Evolutionary conservation across 2,797 vertebrate species (phyloP), one percentile per base, ranked within the genome.

Genomic region (Heterohyrax brucei): DNA sequence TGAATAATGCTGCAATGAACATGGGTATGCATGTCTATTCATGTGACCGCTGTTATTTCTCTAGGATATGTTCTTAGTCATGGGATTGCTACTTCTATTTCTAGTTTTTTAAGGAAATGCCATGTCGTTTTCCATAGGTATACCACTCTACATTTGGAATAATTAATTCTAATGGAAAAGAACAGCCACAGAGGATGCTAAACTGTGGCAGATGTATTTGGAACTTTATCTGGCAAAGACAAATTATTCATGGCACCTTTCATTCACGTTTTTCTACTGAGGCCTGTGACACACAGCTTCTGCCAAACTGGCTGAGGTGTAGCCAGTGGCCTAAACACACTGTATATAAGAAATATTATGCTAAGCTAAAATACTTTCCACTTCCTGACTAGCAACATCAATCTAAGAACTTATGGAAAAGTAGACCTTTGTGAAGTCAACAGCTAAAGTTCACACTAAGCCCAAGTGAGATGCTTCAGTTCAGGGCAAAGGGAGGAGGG

Each of bases 151-250:
- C 53, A 56, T 56, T 56, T 56, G 13, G 53, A 56, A 16, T 48
- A 22, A 89, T 22, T 90, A 87, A 81, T 76, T 79, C 78, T 92
- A 85, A 70, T 0, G 6, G 21, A 91, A 94, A 93, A 91, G 26
- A 66, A 95, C 21, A 94, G 79, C 28, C 56, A 91, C 24, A 62
- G 24, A 95, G 94, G 90, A 89, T 87, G 77, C 44, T 85, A 68
- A 92, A 75, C 82, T 80, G 86, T 28, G 50, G 9, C 22, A 91
- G 10, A 89, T 46, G 44, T 33, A 53, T 22, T 79, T 90, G 33
- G 70, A 72, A 86, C 7, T 76, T 19, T 66, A 68, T 21, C 19
- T 56, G 4, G 46, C 33, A 95, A 90, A 87, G 28, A 76, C 61
- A 76, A 89, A 81, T 78, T 9, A 78, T 30, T 13, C 50, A n/a